Percentiles rank a stretch among this genome's conserved stretches.
phyloP scores from a whole-genome alignment of 1,140 invertebrate genomes.

The Leptinotarsa texana region DNA sequence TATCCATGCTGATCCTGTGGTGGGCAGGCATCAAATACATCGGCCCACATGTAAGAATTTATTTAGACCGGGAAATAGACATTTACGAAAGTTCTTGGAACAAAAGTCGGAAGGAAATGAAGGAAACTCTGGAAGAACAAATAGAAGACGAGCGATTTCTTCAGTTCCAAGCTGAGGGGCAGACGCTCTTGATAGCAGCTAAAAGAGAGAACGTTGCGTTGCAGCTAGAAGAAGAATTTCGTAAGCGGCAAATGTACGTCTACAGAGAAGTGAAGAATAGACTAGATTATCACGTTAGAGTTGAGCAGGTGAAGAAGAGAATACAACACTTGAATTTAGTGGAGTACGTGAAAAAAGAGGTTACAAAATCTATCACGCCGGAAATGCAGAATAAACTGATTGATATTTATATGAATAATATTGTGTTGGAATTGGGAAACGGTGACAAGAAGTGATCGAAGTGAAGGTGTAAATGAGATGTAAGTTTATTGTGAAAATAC shows the following conservation, averaged over 20 bases:
- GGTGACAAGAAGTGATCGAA: background rate
- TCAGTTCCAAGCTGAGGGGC: constrained; percentile 76
- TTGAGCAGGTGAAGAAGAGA: constrained; percentile 70
- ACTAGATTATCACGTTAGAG: constrained; percentile 71
- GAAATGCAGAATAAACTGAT: constrained; percentile 87
- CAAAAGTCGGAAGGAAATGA: constrained; percentile 56
- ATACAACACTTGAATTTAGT: constrained; percentile 91
- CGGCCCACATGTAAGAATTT: constrained; percentile 66
- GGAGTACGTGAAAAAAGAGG: constrained; percentile 84
- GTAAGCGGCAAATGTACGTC: constrained; percentile 74
- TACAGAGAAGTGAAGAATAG: constrained; percentile 80
- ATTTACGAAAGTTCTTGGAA: constrained; percentile 54
- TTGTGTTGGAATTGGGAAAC: constrained; percentile 26
- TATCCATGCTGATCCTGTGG: constrained; percentile 70
- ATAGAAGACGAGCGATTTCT: constrained; percentile 64
- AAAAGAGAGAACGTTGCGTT: constrained; percentile 88
- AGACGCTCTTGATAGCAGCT: constrained; percentile 76
- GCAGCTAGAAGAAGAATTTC: constrained; percentile 88
- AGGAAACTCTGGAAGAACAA: constrained; percentile 59
- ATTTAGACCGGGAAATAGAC: constrained; percentile 73
- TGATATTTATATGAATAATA: constrained; percentile 82
- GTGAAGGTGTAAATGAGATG: constrained; percentile 1
- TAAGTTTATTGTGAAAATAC: constrained; percentile 17
- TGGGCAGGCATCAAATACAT: constrained; percentile 68
- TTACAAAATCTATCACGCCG: constrained; percentile 83